These are phyloP conservation scores for Simalia tracyae DNA, from an alignment of 2,797 vertebrate species.

Conservation along the genomic window DNA sequence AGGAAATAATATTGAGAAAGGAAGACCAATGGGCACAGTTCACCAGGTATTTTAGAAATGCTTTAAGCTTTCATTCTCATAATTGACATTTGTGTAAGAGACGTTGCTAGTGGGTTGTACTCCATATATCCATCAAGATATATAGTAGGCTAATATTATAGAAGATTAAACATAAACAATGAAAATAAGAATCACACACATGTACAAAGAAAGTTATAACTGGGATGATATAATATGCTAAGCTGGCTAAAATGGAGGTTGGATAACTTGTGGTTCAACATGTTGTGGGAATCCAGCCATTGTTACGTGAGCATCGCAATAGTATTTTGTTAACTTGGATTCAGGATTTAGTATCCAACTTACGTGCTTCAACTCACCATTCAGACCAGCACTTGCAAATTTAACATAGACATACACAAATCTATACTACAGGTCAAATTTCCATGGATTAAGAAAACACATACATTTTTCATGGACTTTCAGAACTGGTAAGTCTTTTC, in stretches of 20 bases:
- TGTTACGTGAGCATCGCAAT: background rate
- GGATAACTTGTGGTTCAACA: background rate
- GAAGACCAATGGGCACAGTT: background rate
- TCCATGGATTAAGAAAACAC: background rate
- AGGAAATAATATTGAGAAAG: background rate
- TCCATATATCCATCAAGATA: background rate
- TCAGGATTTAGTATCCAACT: background rate
- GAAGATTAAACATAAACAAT: background rate
- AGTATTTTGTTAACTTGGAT: background rate
- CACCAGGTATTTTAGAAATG: background rate
- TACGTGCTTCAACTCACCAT: background rate
- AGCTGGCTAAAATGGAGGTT: background rate
- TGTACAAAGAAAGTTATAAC: background rate
- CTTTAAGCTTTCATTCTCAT: background rate
- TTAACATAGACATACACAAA: background rate
- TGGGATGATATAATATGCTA: background rate
- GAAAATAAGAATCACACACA: background rate
- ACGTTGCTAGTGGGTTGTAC: background rate
- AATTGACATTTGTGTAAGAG: background rate
- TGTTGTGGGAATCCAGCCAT: background rate
- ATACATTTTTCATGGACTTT: background rate
- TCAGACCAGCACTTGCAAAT: background rate
- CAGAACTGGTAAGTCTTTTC: background rate
- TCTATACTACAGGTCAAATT: background rate
- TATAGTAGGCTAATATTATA: background rate